Percentiles rank a stretch among this genome's conserved stretches.
Conservation (phyloP, 2,888 invertebrate species). For the Dermolepida albohirtum region DNA sequence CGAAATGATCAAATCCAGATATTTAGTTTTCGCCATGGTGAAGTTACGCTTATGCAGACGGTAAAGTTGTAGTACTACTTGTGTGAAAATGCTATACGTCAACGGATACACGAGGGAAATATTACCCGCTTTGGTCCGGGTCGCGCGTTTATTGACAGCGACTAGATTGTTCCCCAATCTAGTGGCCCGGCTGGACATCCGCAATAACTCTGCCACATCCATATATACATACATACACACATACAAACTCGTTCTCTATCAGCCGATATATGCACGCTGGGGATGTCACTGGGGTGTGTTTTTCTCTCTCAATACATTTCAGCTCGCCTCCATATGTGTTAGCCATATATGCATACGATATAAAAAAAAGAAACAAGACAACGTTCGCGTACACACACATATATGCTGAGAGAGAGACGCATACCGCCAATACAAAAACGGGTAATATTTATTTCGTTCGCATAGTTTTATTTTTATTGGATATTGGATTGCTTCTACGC, state of each 20-base stretch:
- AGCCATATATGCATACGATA: constrained; percentile 4
- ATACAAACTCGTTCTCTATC: constrained; percentile 19
- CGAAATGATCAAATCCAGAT: too few species aligned
- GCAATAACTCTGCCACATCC: constrained; percentile 60
- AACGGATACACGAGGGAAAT: constrained; percentile 58
- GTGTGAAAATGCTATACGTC: constrained; percentile 62
- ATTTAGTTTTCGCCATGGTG: too few species aligned
- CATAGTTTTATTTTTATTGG: constrained; percentile 52
- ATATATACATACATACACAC: constrained; percentile 8
- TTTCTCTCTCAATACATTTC: background rate
- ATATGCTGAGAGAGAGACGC: background rate
- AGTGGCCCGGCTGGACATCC: constrained; percentile 62
- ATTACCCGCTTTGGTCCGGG: constrained; percentile 60
- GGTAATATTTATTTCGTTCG: constrained; percentile 51
- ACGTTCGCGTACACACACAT: constrained; percentile 3
- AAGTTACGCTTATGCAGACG: too few species aligned
- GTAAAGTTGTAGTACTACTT: constrained; percentile 46
- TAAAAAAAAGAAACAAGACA: constrained; percentile 24
- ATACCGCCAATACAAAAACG: constrained; percentile 20
- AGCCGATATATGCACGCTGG: constrained; percentile 51
- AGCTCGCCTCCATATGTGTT: too few species aligned
- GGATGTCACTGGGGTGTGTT: constrained; percentile 53
- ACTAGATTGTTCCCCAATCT: constrained; percentile 65
- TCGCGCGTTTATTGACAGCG: constrained; percentile 65
- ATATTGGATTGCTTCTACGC: constrained; percentile 48